Evolutionary conservation across 2,888 invertebrate species (phyloP), one percentile per base, ranked within the genome.

Genomic region (Archips xylosteana): DNA sequence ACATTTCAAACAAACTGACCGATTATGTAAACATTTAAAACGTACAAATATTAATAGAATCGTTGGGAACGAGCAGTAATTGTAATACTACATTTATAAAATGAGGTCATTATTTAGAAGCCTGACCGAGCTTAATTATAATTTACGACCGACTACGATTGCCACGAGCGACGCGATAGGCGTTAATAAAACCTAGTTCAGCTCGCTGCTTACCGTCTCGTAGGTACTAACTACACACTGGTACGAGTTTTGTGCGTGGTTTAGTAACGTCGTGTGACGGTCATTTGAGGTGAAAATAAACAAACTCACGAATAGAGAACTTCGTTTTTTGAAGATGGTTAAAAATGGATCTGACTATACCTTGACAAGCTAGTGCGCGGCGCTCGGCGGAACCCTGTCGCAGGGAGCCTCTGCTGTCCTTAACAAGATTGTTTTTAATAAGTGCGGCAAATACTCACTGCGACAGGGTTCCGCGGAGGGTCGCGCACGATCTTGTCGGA

Each of bases 71-170:
- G 57, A 57, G 32, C 45, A 63, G 36, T 65, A 65, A 65, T 65
- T 65, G 65, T 36, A 51, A 36, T n/a, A 51, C 65, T 49, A 65
- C 51, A 36, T 39, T 32, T 36, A 39, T 47, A 63, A 63, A 32
- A 63, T 63, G 13, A 47, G 63, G 65, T 54, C 65, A 65, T 49
- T 65, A 49, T 51, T 65, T 47, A 65, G 49, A 65, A 65, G n/a
- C 51, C 64, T 49, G 64, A 34, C 45, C 64, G 64, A 49, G 64
- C 36, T 45, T 65, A 65, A 65, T 65, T 49, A 65, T 65, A 65
- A 65, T 65, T 65, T 65, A 65, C 65, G 65, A 65, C 49, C 51
- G 34, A 62, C 65, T 65, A 51, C 49, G 65, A 65, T 65, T 65
- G 65, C 65, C 65, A 34, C 36, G 65, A 65, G 65, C 65, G 51